A percentile compares a stretch with the other conserved stretches of the same genome.
Evolutionary conservation across 2,113 vertebrate species (phyloP).

Genomic region (Leiothrix lutea): DNA sequence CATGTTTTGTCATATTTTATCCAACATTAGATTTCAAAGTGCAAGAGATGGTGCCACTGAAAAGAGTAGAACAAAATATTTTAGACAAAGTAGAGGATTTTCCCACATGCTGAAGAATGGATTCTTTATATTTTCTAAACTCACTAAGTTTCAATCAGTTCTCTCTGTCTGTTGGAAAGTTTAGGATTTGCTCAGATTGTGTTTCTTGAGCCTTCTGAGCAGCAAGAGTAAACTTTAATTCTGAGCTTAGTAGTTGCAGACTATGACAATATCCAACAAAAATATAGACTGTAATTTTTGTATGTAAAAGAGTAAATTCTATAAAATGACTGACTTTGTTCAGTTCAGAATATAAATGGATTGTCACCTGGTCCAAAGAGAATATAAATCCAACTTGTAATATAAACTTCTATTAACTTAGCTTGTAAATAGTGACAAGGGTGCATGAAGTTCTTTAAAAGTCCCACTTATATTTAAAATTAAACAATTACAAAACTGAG

Average conservation of each 20-base stretch:
- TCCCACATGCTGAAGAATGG: neutral
- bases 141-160: neutral
- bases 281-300: constrained; percentile 12
- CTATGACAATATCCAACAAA: constrained; percentile 11
- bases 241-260: neutral
- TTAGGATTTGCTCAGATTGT: neutral
- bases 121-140: neutral
- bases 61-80: neutral
- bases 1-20: neutral
- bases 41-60: neutral
- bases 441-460: constrained; percentile 53
- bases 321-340: constrained; percentile 8
- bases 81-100: neutral
- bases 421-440: constrained; percentile 53
- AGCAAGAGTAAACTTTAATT: neutral
- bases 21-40: neutral
- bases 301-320: constrained; percentile 15
- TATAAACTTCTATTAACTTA: constrained; percentile 32
- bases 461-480: constrained; percentile 29
- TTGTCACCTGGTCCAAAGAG: constrained; percentile 29
- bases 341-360: neutral
- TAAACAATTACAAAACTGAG: neutral
- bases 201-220: neutral
- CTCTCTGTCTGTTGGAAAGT: neutral
- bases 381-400: constrained; percentile 37